Base-by-base conservation (phyloP, 2,113 vertebrate species). In the Progne subis region DNA sequence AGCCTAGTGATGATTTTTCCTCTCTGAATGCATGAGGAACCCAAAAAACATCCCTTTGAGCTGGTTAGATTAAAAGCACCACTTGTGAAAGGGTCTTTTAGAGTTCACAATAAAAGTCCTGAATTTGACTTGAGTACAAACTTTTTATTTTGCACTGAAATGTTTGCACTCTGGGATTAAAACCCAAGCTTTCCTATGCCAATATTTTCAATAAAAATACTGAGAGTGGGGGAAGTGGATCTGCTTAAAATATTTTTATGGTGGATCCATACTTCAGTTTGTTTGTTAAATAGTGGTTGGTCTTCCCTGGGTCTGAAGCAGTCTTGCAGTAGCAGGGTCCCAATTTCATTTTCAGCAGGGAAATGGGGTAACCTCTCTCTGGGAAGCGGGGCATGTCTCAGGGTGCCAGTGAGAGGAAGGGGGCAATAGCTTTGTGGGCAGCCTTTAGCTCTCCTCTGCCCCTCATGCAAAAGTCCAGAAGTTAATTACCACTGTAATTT, bases 371-470 rank as follows among this genome's bases (percentile, higher is more conserved):
- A 20, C 3, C 11, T 23, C 32, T 21, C 63, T 77, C 37, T 90
- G 68, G 19, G 7, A 37, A 24, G 9, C 18, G 18, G 8, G 25
- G 14, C 18, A 12, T 1, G 0, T 8, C 17, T 29, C 9, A 16
- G 25, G 15, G 11, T 75, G 12, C 52, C 31, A 15, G 15, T 31
- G 68, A 75, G 29, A 19, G 34, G 24, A 64, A 32, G 24, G 9
- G 3, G 6, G 39, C 64, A 70, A 9, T 4, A 74, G 12, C 17
- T 85, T 68, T 50, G 6, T 74, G 37, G 44, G 44, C 31, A 86
- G 32, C 28, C 12, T 83, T 55, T 52, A 53, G 43, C 10, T 86
- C 11, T 67, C 14, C 29, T 83, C 77, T 72, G 41, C 12, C 28
- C 39, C 37, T 61, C 41, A 14, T 14, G 16, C 21, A 12, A 9